These are phyloP conservation scores for Myripristis jacobus DNA, from an alignment of 2,797 vertebrate genomes.

Conservation along the genomic window DNA sequence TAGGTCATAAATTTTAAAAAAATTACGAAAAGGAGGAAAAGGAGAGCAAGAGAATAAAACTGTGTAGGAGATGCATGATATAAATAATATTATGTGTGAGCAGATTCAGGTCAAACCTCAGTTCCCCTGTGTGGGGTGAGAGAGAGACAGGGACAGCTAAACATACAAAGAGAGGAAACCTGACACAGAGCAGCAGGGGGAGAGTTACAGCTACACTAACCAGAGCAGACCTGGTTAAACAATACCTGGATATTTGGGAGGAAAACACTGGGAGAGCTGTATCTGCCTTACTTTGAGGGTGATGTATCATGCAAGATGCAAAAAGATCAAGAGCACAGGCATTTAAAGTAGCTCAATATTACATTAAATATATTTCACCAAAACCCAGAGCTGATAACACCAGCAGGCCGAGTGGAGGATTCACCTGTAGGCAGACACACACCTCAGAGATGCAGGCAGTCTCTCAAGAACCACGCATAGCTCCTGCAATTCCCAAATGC, in stretches of 20 bases:
- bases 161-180: conserved; percentile 48
- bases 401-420: not conserved
- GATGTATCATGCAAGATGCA: not conserved
- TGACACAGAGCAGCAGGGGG: conserved; percentile 37
- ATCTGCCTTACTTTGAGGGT: not conserved
- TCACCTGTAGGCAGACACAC: too few relatives aligned
- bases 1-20: conserved; percentile 19
- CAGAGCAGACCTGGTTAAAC: not conserved
- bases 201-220: conserved; percentile 49
- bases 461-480: too few relatives aligned
- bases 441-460: conserved; percentile 15
- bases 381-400: not conserved
- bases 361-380: conserved; percentile 6
- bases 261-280: not conserved
- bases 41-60: not conserved
- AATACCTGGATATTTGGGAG: not conserved
- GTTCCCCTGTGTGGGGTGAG: not conserved
- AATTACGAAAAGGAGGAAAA: not conserved
- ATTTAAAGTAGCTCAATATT: not conserved
- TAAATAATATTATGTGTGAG: conserved; percentile 41
- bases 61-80: conserved; percentile 27
- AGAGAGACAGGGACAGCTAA: conserved; percentile 1
- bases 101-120: conserved; percentile 28
- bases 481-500: not conserved
- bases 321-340: conserved; percentile 24